Evolutionary conservation across 2,888 invertebrate genomes (phyloP).

Genomic region (Cybosia mesomella): DNA sequence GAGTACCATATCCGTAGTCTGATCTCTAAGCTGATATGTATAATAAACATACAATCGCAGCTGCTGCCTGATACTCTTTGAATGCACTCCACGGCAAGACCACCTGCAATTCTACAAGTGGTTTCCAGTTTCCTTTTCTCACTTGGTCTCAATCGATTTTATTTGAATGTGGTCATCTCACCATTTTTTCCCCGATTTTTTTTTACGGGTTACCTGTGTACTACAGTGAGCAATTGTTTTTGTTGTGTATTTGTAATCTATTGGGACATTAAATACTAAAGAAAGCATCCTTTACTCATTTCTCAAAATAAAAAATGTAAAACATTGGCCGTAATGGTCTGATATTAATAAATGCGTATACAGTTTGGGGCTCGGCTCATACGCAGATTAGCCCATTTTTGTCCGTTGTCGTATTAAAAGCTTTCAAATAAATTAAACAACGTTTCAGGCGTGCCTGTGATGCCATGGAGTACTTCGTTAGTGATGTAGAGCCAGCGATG

Average conservation of each 20-base stretch:
- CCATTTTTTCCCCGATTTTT: too few species aligned
- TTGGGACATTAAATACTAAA: background rate
- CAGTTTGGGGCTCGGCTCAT: slow-evolving; percentile 55
- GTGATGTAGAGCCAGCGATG: slow-evolving; percentile 46
- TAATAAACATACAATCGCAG: too few species aligned
- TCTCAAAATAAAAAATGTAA: slow-evolving; percentile 29
- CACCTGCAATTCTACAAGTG: too few species aligned
- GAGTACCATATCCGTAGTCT: too few species aligned
- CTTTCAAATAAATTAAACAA: slow-evolving; percentile 81
- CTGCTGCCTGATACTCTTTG: too few species aligned
- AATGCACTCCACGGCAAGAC: too few species aligned
- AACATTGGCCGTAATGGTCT: slow-evolving; percentile 18
- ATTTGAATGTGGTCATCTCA: too few species aligned
- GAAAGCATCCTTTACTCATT: background rate
- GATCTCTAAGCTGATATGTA: too few species aligned
- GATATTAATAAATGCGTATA: slow-evolving; percentile 34
- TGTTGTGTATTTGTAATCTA: background rate
- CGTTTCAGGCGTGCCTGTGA: slow-evolving; percentile 68
- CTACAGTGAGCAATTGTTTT: too few species aligned
- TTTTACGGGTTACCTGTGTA: too few species aligned
- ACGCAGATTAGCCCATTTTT: slow-evolving; percentile 71
- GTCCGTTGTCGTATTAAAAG: slow-evolving; percentile 72
- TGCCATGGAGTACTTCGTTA: slow-evolving; percentile 57
- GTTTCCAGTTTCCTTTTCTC: too few species aligned
- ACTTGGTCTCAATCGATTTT: too few species aligned